Conservation (phyloP, 2,888 invertebrate genomes). For the Pristionchus mayeri region DNA sequence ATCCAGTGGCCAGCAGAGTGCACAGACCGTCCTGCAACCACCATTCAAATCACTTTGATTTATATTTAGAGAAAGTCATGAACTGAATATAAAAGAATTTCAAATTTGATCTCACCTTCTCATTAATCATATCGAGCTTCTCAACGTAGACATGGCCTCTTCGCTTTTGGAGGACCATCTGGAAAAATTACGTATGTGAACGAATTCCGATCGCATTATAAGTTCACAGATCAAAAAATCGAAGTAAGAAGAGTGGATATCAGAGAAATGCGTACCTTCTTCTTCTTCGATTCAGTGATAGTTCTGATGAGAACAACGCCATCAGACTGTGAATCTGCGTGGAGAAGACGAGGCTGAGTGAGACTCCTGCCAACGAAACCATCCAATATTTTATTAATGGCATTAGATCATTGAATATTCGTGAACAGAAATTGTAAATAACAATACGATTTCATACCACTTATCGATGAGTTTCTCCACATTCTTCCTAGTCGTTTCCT, state of each 20-base stretch:
- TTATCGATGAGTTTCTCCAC: slow-evolving; percentile 61
- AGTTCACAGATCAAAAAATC: too few species aligned
- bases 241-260: too few species aligned
- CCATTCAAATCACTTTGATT: not conserved
- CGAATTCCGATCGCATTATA: too few species aligned
- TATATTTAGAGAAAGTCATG: not conserved
- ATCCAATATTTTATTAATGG: too few species aligned
- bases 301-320: slow-evolving; percentile 84
- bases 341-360: slow-evolving; percentile 87
- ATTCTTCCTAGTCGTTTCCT: slow-evolving; percentile 65
- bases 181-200: too few species aligned
- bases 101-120: slow-evolving; percentile 46
- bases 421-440: not conserved
- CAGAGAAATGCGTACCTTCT: slow-evolving; percentile 77
- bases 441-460: slow-evolving; percentile 54
- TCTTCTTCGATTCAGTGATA: slow-evolving; percentile 88
- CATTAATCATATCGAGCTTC: slow-evolving; percentile 82
- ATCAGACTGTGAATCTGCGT: slow-evolving; percentile 83
- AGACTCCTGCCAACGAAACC: slow-evolving; percentile 77
- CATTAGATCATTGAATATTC: too few species aligned
- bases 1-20: slow-evolving; percentile 85
- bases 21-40: slow-evolving; percentile 58
- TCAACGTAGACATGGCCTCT: slow-evolving; percentile 90
- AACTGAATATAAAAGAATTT: not conserved
- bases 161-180: slow-evolving; percentile 84